Evolutionary conservation across 2,888 invertebrate species (phyloP).

Genomic region (Melanotus villosus): DNA sequence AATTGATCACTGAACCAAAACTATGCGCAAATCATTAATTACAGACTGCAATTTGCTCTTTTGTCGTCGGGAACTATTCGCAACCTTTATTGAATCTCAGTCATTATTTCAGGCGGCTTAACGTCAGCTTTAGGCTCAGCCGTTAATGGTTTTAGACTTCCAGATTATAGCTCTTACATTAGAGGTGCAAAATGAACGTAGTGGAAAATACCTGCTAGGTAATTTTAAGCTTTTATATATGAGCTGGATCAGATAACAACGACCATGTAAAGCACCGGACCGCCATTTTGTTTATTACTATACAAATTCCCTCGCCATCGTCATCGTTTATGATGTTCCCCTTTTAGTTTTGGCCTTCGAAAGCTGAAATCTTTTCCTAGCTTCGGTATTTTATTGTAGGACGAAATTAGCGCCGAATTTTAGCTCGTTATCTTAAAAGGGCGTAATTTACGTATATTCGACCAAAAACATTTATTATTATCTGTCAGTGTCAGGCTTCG

Average conservation of each 20-base stretch:
- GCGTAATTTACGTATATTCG: neutral
- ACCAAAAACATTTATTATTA: conserved; percentile 5
- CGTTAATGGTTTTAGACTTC: conserved; percentile 50
- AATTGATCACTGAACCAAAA: conserved; percentile 64
- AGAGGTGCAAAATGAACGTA: conserved; percentile 45
- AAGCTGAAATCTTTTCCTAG: too few species aligned
- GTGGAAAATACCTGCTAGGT: conserved; percentile 41
- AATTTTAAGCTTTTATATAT: conserved; percentile 34
- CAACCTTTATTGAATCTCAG: conserved; percentile 61
- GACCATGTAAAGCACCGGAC: conserved; percentile 9
- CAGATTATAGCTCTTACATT: conserved; percentile 43
- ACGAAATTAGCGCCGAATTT: too few species aligned
- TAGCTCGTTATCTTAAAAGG: neutral
- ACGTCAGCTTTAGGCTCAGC: conserved; percentile 55
- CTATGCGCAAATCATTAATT: conserved; percentile 65
- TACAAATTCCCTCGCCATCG: neutral
- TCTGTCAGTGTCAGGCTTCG: conserved; percentile 28
- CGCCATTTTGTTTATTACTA: conserved; percentile 15
- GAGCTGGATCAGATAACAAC: conserved; percentile 21
- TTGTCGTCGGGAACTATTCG: conserved; percentile 60
- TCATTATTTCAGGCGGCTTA: conserved; percentile 60
- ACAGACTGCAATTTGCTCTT: conserved; percentile 63
- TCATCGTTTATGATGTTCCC: neutral
- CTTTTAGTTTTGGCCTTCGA: conserved; percentile 5
- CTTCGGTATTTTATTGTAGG: too few species aligned